Evolutionary conservation across 2,888 invertebrate genomes (phyloP).

Genomic region (Trichogramma evanescens): DNA sequence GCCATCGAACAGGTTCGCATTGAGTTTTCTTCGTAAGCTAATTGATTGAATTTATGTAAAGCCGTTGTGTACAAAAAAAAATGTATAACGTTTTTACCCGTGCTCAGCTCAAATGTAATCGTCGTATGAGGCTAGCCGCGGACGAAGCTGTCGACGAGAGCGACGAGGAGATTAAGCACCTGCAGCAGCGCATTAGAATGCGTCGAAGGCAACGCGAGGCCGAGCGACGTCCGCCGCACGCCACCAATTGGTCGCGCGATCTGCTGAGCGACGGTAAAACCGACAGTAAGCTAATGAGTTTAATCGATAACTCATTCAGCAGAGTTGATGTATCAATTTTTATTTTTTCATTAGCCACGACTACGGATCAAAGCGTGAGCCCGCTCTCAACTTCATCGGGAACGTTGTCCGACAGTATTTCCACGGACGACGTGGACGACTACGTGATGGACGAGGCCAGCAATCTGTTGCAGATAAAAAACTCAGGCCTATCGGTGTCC

Average conservation of each 20-base stretch:
- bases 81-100: not conserved
- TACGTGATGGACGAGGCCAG: constrained; percentile 50
- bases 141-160: constrained; percentile 55
- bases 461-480: constrained; percentile 45
- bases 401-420: constrained; percentile 47
- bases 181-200: constrained; percentile 59
- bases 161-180: constrained; percentile 60
- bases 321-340: not conserved
- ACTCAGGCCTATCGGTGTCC: constrained; percentile 54
- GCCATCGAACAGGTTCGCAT: constrained; percentile 62
- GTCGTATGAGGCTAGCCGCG: constrained; percentile 44
- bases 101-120: constrained; percentile 54
- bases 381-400: constrained; percentile 51
- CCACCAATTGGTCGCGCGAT: constrained; percentile 30
- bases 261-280: constrained; percentile 49
- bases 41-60: not conserved
- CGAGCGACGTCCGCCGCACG: constrained; percentile 38
- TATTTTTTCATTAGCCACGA: constrained; percentile 38
- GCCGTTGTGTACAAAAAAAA: not conserved
- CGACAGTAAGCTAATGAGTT: constrained; percentile 45
- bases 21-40: not conserved
- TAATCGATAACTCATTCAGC: not conserved
- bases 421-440: constrained; percentile 52
- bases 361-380: constrained; percentile 52
- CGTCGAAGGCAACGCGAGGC: constrained; percentile 52